Base-by-base conservation (phyloP, 2,797 vertebrate genomes). In the Paguma larvata region DNA sequence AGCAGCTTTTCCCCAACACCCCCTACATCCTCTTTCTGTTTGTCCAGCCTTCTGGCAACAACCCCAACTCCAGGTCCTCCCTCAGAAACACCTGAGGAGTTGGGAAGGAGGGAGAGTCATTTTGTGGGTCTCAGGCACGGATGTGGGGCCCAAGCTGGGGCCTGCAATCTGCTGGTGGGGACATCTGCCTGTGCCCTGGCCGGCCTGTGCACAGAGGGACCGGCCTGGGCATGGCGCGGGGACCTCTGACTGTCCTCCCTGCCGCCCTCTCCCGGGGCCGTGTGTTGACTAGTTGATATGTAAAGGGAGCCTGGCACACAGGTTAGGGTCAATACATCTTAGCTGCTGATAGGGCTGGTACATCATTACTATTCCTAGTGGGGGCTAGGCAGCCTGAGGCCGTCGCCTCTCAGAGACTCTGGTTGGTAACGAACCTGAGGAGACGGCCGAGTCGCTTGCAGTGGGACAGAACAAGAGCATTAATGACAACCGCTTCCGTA, bases 211-310 rank as follows among this genome's bases (percentile, higher is more conserved):
- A 56, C 41, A 21, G 83, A 46, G 0, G 2, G n/a, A 34, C 41
- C 77, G 72, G n/a, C 65, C 41, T 51, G 67, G 44, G 12, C 9
- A 1, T n/a, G 70, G 80, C 18, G 62, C 6, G 25, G 9, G 27
- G 32, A 38, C 32, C 44, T 12, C 15, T 12, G 15, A 11, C 34
- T 89, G 46, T 85, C 27, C 48, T 34, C 7, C 30, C 78, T 13
- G 67, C 62, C 63, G 30, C 27, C 13, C 38, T 72, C 44, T 63
- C 38, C 59, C 1, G 0, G 14, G 68, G 62, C 44, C 67, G 15
- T 7, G 1, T 62, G 12, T 27, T 15, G 12, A 41, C 14, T 59
- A 51, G 34, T 30, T 30, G 23, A 25, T 4, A 10, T 0, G 12
- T 48, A 34, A 44, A n/a, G 34, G 14, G 63, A 1, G 6, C 14